Base-by-base conservation (phyloP, 92 coral and sea anemone genomes). In the Porites divaricata region DNA sequence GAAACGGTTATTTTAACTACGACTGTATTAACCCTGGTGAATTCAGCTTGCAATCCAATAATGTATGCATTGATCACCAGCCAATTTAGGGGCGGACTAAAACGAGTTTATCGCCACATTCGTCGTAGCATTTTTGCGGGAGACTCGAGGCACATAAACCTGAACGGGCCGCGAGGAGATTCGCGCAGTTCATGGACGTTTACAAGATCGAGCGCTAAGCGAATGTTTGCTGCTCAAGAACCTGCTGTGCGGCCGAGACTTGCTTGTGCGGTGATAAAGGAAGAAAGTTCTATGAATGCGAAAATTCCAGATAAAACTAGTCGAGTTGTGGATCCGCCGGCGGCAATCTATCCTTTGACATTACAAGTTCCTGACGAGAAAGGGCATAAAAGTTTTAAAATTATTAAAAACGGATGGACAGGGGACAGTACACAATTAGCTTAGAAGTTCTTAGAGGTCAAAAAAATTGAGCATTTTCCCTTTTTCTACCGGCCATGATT, bases 11-110 rank as follows among this genome's bases (percentile, higher is more conserved):
- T 84, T 15, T 86, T 95, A 24, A 50, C 86, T n/a, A 89, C 94
- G 12, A 85, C 94, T 28, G 84, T 87, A 51, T 81, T 95, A 75
- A 88, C 98, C 13, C 83, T 97, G 11, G 67, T 95, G 7, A 95
- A 93, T 77, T 93, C 98, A 4, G 84, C 93, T 1, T 91, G 93
- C 77, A 97, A 97, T 77, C 99, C 99, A 1, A 67, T 97, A 9
- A 88, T 97, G 28, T 97, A 97, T 67, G 99, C 99, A 41, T 80
- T 97, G 22, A 90, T 92, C 16, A 97, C 99, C 17, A 95, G 98
- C 24, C 98, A 97, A 12, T 97, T 90, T 76, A 89, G 98, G 16
- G 90, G 80, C 6, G 99, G 99, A 14, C 64, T 97, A 23, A 80
- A 76, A 41, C 90, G 97, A 12, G 76, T 97, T 74, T 89, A 87